Conservation (phyloP, 2,888 invertebrate species). For the Chrysopilus asiliformis region DNA sequence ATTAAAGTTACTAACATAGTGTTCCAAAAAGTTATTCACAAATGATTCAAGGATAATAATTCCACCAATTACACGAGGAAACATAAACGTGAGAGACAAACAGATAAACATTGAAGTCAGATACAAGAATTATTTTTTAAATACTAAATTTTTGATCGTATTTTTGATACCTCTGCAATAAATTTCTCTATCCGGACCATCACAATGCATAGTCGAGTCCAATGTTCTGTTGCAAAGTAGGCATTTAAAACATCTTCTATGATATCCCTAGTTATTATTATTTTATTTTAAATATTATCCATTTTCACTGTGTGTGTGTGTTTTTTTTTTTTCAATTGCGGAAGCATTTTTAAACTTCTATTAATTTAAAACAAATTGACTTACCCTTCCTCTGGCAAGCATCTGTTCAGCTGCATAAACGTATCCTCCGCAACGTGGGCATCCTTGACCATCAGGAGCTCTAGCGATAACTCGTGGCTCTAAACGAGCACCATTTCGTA, state of each 20-base stretch:
- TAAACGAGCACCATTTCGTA: conserved; percentile 49
- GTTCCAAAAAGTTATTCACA: too few species aligned
- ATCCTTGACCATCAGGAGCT: conserved; percentile 75
- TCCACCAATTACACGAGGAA: too few species aligned
- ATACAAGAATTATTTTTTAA: too few species aligned
- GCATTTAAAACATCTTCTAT: conserved; percentile 83
- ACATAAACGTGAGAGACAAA: too few species aligned
- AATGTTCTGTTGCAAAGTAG: conserved; percentile 69
- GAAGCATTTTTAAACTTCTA: background rate
- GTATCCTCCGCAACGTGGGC: conserved; percentile 77
- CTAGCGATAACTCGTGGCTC: conserved; percentile 61
- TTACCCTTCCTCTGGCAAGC: conserved; percentile 80
- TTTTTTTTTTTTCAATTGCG: background rate
- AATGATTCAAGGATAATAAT: too few species aligned
- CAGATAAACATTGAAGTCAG: too few species aligned
- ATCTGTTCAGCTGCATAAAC: conserved; percentile 88
- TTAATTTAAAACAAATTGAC: too few species aligned
- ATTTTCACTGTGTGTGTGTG: background rate
- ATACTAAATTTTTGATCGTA: too few species aligned
- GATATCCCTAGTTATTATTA: conserved; percentile 52
- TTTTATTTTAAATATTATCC: background rate
- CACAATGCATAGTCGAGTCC: conserved; percentile 81
- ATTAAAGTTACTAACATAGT: too few species aligned
- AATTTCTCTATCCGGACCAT: conserved; percentile 82
- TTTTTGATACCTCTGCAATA: conserved; percentile 67